These are phyloP conservation scores for Rhagium mordax DNA, from an alignment of 2,888 invertebrate genomes.

Conservation along the genomic window DNA sequence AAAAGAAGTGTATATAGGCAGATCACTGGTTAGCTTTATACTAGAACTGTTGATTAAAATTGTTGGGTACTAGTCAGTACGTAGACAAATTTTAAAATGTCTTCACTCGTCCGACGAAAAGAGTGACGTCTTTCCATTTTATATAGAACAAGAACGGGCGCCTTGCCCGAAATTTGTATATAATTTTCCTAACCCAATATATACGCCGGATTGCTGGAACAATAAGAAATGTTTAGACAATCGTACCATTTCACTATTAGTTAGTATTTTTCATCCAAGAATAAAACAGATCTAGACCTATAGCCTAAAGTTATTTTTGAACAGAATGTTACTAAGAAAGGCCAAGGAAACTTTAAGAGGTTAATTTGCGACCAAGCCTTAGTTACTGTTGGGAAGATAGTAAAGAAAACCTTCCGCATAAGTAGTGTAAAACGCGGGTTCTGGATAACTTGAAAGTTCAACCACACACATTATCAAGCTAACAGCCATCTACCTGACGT, in stretches of 20 bases:
- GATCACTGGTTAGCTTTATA: not conserved
- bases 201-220: constrained; percentile 22
- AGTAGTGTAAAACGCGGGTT: too few species aligned
- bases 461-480: too few species aligned
- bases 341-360: too few species aligned
- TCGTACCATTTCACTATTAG: not conserved
- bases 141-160: not conserved
- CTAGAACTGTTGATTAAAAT: not conserved
- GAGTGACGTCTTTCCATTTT: not conserved
- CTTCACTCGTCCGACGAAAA: not conserved
- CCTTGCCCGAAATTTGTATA: constrained; percentile 39
- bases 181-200: constrained; percentile 43
- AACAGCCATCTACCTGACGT: too few species aligned
- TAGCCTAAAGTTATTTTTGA: too few species aligned
- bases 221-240: not conserved
- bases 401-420: too few species aligned
- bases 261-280: not conserved
- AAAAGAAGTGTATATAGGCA: not conserved
- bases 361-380: too few species aligned
- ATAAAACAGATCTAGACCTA: not conserved
- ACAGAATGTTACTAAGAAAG: too few species aligned
- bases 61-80: not conserved
- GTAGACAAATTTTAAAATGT: not conserved
- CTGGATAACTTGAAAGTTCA: too few species aligned
- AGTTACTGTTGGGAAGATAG: too few species aligned